These are phyloP conservation scores for Euleptes europaea DNA, from an alignment of 2,113 vertebrate genomes.

Conservation along the genomic window DNA sequence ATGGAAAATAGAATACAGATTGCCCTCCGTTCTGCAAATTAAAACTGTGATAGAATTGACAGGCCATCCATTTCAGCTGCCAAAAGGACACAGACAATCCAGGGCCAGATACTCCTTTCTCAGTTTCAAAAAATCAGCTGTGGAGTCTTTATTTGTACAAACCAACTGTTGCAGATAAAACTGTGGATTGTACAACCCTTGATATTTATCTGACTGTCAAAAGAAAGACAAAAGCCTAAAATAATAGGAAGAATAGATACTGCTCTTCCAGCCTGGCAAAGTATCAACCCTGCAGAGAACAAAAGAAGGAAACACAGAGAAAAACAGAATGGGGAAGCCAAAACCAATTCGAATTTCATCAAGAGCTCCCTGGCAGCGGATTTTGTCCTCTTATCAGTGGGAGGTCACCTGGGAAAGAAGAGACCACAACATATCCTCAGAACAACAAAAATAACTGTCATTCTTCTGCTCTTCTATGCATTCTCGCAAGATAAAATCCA, in stretches of 20 bases:
- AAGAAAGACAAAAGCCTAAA: background rate
- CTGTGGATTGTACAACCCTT: background rate
- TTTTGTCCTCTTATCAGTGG: background rate
- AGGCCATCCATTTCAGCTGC: background rate
- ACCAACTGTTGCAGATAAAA: background rate
- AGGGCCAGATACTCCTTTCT: too few relatives aligned
- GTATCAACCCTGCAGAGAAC: background rate
- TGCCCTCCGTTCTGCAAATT: background rate
- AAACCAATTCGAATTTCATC: background rate
- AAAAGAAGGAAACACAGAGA: background rate
- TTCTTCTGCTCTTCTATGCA: background rate
- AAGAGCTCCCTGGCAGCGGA: background rate
- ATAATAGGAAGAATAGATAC: background rate
- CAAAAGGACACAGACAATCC: background rate
- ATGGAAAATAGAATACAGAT: background rate
- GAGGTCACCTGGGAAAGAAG: background rate
- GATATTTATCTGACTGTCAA: background rate
- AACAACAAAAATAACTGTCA: background rate
- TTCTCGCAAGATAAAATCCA: background rate
- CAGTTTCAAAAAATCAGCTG: background rate
- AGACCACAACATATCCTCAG: background rate
- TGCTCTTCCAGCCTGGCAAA: background rate
- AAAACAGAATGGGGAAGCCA: background rate
- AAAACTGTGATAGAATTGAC: background rate
- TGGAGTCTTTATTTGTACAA: background rate